Base-by-base conservation (phyloP, 1,140 invertebrate species). In the Hestina assimilis region DNA sequence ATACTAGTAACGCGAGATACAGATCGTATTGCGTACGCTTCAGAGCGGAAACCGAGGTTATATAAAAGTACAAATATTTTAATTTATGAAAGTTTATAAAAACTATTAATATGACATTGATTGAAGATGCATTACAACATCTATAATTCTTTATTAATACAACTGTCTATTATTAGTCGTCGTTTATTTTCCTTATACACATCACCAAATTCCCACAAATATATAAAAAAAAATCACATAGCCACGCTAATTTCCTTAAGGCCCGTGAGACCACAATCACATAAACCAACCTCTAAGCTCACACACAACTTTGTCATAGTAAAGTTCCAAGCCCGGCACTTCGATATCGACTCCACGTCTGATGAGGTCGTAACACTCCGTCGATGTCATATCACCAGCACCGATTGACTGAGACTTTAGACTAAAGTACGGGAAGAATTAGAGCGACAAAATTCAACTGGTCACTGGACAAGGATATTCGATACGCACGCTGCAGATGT, bases 241-340 rank as follows among this genome's bases (percentile, higher is more conserved):
- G 19, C 3, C 15, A n/a, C 9, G 15, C 15, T 9, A 12, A 33
- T 3, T 14, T 4, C 1, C 1, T 12, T 14, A 33, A 33, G 11
- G 14, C 12, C 4, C 4, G 14, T 5, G 31, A 6, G 7, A 38
- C 33, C 8, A 19, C 1, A 9, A 17, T 31, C 24, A 51, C n/a
- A 63, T 65, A 23, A 45, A 56, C 35, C 24, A 67, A 87, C 90
- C 90, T 90, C 91, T 73, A 14, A 91, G 81, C 59, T 91, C 90
- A 23, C 75, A 54, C 29, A 92, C 90, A 40, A 91, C 83, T 79
- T 89, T 90, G 59, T 92, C 91, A 73, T 89, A 91, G 73, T 90
- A 92, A 35, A 82, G 61, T 43, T 91, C 89, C 48, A 90, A 64
- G 38, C 89, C 89, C 0, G 89, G 86, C 69, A 89, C 85, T 66